A percentile compares a stretch with the other conserved stretches of the same genome.
Conservation (phyloP, 2,797 vertebrate species). For the Ctenochaetus hawaiiensis region DNA sequence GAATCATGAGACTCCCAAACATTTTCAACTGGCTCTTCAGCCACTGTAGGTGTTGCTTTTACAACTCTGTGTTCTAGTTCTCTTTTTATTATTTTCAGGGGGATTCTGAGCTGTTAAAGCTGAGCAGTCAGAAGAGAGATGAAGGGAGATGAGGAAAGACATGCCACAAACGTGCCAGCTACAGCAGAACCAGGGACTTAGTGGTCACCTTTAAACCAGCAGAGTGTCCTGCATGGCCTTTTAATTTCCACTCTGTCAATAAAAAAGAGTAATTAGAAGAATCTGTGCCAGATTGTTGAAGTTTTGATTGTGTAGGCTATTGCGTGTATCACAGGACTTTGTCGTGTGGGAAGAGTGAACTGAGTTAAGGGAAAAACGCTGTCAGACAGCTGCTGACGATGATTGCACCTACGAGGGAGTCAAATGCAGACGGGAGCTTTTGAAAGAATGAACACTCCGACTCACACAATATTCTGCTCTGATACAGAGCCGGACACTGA, state of each 20-base stretch:
- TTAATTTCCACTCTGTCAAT: neutral
- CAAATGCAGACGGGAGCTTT: too few relatives aligned
- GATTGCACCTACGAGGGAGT: too few relatives aligned
- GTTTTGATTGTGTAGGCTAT: too few relatives aligned
- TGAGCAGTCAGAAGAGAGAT: neutral
- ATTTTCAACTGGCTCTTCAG: neutral
- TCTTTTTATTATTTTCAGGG: neutral
- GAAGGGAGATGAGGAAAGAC: neutral
- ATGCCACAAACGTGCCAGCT: neutral
- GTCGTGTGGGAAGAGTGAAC: too few relatives aligned
- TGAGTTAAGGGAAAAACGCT: too few relatives aligned
- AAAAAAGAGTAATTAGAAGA: neutral
- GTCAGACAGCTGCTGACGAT: too few relatives aligned
- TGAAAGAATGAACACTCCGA: too few relatives aligned
- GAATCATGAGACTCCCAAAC: neutral
- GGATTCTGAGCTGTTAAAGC: neutral
- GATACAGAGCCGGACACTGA: too few relatives aligned
- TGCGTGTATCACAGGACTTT: too few relatives aligned
- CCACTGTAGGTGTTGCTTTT: slow-evolving; percentile 6
- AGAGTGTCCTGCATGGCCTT: neutral
- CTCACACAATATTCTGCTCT: too few relatives aligned
- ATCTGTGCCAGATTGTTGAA: too few relatives aligned
- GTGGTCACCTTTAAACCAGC: neutral
- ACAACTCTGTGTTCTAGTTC: neutral
- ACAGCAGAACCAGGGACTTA: neutral